Conservation (phyloP, 2,113 vertebrate genomes). For the Chlorodrepanis virens region DNA sequence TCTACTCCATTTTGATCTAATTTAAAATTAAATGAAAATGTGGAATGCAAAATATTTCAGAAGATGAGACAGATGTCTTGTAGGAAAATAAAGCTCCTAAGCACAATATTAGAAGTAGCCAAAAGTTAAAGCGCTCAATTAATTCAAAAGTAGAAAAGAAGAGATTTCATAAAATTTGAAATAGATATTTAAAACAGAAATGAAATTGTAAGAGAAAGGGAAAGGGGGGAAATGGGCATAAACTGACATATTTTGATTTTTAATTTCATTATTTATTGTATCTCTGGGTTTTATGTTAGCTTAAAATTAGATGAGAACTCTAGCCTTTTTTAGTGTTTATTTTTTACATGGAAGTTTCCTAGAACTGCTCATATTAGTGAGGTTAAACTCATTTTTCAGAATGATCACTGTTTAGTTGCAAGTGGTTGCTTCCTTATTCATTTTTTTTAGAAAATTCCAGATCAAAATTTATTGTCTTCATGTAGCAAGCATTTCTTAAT, state of each 20-base stretch:
- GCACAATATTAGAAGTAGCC: background rate
- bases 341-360: background rate
- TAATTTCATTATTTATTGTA: background rate
- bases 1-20: background rate
- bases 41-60: background rate
- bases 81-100: background rate
- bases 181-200: background rate
- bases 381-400: background rate
- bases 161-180: background rate
- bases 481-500: background rate
- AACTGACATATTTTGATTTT: background rate
- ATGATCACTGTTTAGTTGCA: background rate
- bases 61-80: background rate
- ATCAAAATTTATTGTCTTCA: background rate
- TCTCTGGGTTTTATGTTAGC: background rate
- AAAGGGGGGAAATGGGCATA: rapidly evolving
- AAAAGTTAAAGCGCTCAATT: background rate
- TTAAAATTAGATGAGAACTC: background rate
- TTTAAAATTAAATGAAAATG: background rate
- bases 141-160: background rate
- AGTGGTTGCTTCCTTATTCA: background rate
- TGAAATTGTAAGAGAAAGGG: background rate
- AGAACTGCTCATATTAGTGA: rapidly evolving
- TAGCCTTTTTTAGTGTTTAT: background rate
- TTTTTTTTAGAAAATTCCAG: background rate